Base-by-base conservation (phyloP, 2,888 invertebrate genomes). In the Phaedon cochleariae region DNA sequence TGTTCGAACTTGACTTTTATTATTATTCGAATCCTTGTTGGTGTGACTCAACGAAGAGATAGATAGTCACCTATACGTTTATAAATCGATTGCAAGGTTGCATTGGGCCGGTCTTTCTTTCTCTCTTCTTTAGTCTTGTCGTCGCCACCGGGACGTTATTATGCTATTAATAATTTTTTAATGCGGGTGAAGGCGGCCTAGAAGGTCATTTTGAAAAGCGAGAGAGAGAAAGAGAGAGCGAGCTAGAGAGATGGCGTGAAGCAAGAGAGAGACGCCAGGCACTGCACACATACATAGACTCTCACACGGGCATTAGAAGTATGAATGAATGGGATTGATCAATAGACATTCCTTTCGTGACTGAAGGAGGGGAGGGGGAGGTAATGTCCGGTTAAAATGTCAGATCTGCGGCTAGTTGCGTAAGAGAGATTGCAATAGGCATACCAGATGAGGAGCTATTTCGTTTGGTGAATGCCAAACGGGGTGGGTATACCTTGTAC, bases 161-260 rank as follows among this genome's bases (percentile, higher is more conserved):
- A 15, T 41, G 68, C 68, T 68, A 70, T 70, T 73, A 73, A 73
- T 70, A 71, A 73, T 73, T 71, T 75, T 73, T 73, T 68, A 68
- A 73, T 71, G 68, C 73, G 64, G 71, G 74, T 73, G 73, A 75
- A 75, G 74, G 74, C 64, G 73, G 72, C 66, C 65, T 62, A 71
- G 74, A 75, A 75, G 74, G 74, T 74, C 73, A 73, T 68, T 65
- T 65, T 66, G 64, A 67, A 69, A 64, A 34, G 34, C 6, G 12
- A 7, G 7, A 7, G 34, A 34, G 41, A 41, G 41, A 4, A 2
- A 41, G 41, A 41, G 15, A 15, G 15, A n/a, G 41, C 41, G 6
- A 2, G 41, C 4, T 15, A 15, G n/a, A 15, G 41, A n/a, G 41
- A 41, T 7, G 12, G 41, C 7, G n/a, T n/a, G n/a, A 12, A 41